Percentiles rank a stretch among this genome's conserved stretches.
Evolutionary conservation across 2,113 vertebrate species (phyloP).

Genomic region (Prunella fulvescens): DNA sequence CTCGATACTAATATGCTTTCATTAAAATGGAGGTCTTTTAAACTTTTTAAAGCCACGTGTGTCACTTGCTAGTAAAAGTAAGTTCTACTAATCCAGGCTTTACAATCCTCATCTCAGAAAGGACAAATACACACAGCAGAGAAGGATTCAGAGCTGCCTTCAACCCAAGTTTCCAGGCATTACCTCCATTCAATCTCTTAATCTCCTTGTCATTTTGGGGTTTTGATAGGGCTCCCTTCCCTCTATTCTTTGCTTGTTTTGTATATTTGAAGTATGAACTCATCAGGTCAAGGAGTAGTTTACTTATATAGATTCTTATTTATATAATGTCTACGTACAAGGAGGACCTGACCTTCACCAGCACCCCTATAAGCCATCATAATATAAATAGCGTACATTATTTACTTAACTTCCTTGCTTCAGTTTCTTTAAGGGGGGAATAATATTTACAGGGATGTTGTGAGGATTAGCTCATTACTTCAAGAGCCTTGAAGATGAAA

Average conservation of each 20-base stretch:
- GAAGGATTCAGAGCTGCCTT: not conserved
- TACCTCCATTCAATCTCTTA: not conserved
- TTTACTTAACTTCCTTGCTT: constrained; percentile 64
- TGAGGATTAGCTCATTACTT: constrained; percentile 67
- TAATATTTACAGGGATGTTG: constrained; percentile 67
- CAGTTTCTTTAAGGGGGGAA: constrained; percentile 60
- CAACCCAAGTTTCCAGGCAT: not conserved
- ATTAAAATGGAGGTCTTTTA: not conserved
- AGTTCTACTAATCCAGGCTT: not conserved
- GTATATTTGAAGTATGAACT: constrained; percentile 49
- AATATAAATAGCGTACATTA: constrained; percentile 59
- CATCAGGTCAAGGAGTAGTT: constrained; percentile 55
- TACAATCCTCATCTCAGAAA: not conserved
- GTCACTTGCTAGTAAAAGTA: not conserved
- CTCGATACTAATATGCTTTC: not conserved
- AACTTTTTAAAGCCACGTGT: not conserved
- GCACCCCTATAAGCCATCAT: constrained; percentile 49
- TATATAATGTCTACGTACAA: constrained; percentile 49
- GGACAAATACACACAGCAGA: not conserved
- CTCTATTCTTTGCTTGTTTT: constrained; percentile 17
- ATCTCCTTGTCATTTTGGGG: not conserved
- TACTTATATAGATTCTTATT: constrained; percentile 57
- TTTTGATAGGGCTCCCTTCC: not conserved
- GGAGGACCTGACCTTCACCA: constrained; percentile 61
- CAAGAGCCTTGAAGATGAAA: constrained; percentile 67